Conservation (phyloP, 2,888 invertebrate genomes). For the Watsonalla cultraria region DNA sequence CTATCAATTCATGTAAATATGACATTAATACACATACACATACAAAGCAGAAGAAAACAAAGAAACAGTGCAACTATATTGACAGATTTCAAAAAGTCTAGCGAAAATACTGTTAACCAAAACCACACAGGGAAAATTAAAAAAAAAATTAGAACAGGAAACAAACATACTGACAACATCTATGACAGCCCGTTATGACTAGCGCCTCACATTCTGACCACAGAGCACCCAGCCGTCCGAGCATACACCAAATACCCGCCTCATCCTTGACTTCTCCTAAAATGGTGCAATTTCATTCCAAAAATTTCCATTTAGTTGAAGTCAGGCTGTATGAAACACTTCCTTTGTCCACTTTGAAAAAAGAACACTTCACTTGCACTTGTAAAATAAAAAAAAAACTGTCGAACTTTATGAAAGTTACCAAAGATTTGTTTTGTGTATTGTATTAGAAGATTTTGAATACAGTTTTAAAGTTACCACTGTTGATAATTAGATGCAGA, state of each 20-base stretch:
- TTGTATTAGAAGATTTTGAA: too few relatives aligned
- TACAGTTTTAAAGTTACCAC: not conserved
- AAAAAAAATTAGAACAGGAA: conserved; percentile 37
- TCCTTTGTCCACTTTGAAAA: not conserved
- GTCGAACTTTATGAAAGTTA: too few relatives aligned
- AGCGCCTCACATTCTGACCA: conserved; percentile 75
- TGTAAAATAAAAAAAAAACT: too few relatives aligned
- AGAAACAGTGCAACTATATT: not conserved
- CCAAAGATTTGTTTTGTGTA: too few relatives aligned
- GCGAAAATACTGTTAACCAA: not conserved
- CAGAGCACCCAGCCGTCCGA: conserved; percentile 74
- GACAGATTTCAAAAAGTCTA: not conserved
- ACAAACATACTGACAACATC: conserved; percentile 75
- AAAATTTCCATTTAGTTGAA: conserved; percentile 45
- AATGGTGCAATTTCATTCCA: conserved; percentile 31
- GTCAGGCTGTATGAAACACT: not conserved
- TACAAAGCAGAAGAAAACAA: too few relatives aligned
- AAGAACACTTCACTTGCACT: not conserved
- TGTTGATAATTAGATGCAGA: not conserved
- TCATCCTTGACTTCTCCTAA: conserved; percentile 51
- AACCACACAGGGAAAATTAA: conserved; percentile 18
- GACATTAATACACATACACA: too few relatives aligned
- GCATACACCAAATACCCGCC: conserved; percentile 76
- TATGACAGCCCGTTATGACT: conserved; percentile 55
- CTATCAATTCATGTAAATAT: too few relatives aligned